A percentile compares a stretch with the other conserved stretches of the same genome.
phyloP scores from a whole-genome alignment of 2,113 vertebrate genomes.

The Melanerpes aurifrons region DNA sequence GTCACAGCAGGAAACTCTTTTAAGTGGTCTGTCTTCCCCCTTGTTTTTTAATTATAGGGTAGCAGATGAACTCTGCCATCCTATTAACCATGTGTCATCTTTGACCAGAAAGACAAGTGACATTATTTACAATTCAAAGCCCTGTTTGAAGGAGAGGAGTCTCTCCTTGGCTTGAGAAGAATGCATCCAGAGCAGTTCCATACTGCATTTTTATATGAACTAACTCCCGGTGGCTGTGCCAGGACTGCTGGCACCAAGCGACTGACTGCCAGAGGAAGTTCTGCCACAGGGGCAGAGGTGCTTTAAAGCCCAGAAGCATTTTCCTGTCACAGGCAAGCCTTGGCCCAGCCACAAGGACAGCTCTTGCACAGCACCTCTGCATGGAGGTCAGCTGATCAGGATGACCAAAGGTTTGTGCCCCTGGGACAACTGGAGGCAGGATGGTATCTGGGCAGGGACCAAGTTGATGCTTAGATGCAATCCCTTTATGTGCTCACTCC shows the following conservation, averaged over 20 bases:
- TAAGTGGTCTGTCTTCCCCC: not conserved
- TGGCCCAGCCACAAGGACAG: too few species aligned
- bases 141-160: not conserved
- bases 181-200: not conserved
- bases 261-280: not conserved
- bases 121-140: not conserved
- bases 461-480: rapidly evolving
- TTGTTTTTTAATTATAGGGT: slow-evolving; percentile 52
- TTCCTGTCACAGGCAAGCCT: too few species aligned
- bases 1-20: slow-evolving; percentile 21
- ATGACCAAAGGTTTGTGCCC: too few species aligned
- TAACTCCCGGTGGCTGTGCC: not conserved
- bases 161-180: not conserved
- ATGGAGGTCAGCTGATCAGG: not conserved
- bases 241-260: rapidly evolving
- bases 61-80: not conserved
- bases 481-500: too few species aligned
- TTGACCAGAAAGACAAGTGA: not conserved
- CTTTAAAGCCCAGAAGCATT: not conserved
- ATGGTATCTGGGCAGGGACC: not conserved
- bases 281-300: not conserved
- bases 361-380: not conserved
- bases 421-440: not conserved
- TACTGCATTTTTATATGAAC: not conserved
- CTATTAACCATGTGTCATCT: slow-evolving; percentile 20